Evolutionary conservation across 2,113 vertebrate genomes (phyloP).

Genomic region (Oryzias celebensis): DNA sequence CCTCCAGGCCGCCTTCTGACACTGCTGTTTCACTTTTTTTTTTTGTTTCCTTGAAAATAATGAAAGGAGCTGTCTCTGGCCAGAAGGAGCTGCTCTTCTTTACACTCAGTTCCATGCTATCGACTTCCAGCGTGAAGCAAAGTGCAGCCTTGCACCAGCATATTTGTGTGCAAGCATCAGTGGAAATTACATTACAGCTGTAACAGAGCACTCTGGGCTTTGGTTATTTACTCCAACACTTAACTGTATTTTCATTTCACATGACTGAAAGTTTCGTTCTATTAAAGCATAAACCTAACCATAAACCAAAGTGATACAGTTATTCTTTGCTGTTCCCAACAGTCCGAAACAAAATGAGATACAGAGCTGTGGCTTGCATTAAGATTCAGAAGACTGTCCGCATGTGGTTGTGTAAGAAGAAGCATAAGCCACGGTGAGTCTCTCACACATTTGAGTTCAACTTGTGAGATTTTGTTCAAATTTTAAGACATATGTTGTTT

Average conservation of each 20-base stretch:
- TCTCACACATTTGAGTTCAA: not conserved
- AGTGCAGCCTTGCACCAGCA: slow-evolving; percentile 19
- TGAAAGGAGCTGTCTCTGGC: slow-evolving; percentile 33
- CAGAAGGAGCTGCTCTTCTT: slow-evolving; percentile 35
- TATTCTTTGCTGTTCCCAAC: slow-evolving; percentile 21
- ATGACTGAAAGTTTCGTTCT: not conserved
- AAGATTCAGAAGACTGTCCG: slow-evolving; percentile 97
- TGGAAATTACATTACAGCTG: slow-evolving; percentile 36
- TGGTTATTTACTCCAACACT: slow-evolving; percentile 21
- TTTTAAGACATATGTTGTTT: slow-evolving; percentile 11
- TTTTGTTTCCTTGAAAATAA: slow-evolving; percentile 26
- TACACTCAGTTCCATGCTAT: slow-evolving; percentile 30
- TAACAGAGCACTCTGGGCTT: slow-evolving; percentile 21
- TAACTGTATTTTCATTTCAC: slow-evolving; percentile 5
- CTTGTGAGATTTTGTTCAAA: slow-evolving; percentile 3
- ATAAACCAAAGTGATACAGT: not conserved
- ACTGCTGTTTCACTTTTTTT: slow-evolving; percentile 20
- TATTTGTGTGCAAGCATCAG: slow-evolving; percentile 44
- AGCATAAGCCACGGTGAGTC: slow-evolving; percentile 95
- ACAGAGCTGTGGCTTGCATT: slow-evolving; percentile 91
- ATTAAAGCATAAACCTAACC: not conserved
- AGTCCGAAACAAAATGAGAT: slow-evolving; percentile 97
- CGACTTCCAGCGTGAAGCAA: slow-evolving; percentile 40
- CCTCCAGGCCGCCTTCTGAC: not conserved
- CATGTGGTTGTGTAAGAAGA: slow-evolving; percentile 97